Conservation (phyloP, 1,140 invertebrate species). For the Lucilia sericata region DNA sequence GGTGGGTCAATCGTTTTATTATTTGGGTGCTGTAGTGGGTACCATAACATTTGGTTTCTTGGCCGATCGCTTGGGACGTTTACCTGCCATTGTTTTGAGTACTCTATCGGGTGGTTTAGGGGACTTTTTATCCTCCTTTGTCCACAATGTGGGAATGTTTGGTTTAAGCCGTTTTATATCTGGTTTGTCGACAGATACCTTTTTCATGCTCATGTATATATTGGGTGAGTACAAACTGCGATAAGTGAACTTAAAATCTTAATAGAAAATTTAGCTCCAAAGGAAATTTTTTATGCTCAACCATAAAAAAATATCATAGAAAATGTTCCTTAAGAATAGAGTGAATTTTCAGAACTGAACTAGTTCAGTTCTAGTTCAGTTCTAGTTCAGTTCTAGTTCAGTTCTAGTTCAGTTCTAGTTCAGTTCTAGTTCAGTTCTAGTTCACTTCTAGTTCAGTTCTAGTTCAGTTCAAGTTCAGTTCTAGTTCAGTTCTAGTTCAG, state of each 20-base stretch:
- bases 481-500: too few species aligned
- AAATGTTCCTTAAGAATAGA: too few species aligned
- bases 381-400: too few species aligned
- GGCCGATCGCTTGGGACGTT: slow-evolving; percentile 71
- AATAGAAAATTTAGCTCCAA: too few species aligned
- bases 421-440: too few species aligned
- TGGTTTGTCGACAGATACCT: slow-evolving; percentile 72
- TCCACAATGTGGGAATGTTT: slow-evolving; percentile 68
- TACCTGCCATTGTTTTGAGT: slow-evolving; percentile 71
- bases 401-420: too few species aligned
- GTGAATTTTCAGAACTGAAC: too few species aligned
- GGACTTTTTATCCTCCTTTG: slow-evolving; percentile 70
- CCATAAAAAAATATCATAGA: too few species aligned
- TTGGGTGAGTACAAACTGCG: slow-evolving; percentile 67
- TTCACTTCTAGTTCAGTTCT: too few species aligned
- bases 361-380: too few species aligned
- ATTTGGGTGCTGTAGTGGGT: slow-evolving; percentile 72
- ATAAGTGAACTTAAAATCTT: neutral
- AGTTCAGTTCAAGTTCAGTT: too few species aligned
- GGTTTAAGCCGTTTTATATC: slow-evolving; percentile 70
- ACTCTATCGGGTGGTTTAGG: slow-evolving; percentile 70
- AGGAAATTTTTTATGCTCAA: too few species aligned
- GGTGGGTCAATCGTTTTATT: slow-evolving; percentile 73
- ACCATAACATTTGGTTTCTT: slow-evolving; percentile 71
- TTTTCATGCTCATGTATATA: slow-evolving; percentile 75